Conservation (phyloP, 2,797 vertebrate genomes). For the Morus bassanus region DNA sequence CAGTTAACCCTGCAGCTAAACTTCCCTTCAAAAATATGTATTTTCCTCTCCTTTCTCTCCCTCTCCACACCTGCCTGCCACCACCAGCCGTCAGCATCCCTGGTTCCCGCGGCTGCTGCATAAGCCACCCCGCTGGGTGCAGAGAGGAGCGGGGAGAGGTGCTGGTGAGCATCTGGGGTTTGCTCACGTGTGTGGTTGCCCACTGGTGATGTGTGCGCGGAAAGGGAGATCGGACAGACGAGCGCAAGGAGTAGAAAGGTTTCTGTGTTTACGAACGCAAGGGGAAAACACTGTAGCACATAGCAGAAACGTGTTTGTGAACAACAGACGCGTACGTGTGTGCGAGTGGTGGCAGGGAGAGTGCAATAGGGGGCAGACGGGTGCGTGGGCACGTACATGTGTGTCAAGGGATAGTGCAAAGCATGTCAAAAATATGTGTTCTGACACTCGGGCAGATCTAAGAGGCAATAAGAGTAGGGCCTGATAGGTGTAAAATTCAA, state of each 20-base stretch:
- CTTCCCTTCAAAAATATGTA: accelerated
- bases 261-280: accelerated
- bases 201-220: accelerated
- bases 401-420: accelerated
- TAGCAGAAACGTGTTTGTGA: not conserved
- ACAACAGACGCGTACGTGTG: accelerated
- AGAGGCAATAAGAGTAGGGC: not conserved
- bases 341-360: not conserved
- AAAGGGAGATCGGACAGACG: not conserved
- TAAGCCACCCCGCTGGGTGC: not conserved
- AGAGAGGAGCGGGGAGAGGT: not conserved
- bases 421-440: accelerated
- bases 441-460: not conserved
- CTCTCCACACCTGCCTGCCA: not conserved
- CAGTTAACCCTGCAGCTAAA: not conserved
- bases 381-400: accelerated
- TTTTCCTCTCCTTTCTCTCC: not conserved
- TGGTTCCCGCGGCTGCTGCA: not conserved
- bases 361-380: not conserved
- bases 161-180: not conserved
- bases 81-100: not conserved
- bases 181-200: not conserved
- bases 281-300: not conserved
- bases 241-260: not conserved
- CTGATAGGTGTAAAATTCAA: not conserved